phyloP scores from a whole-genome alignment of 2,888 invertebrate species.

The Drosophila lutescens region DNA sequence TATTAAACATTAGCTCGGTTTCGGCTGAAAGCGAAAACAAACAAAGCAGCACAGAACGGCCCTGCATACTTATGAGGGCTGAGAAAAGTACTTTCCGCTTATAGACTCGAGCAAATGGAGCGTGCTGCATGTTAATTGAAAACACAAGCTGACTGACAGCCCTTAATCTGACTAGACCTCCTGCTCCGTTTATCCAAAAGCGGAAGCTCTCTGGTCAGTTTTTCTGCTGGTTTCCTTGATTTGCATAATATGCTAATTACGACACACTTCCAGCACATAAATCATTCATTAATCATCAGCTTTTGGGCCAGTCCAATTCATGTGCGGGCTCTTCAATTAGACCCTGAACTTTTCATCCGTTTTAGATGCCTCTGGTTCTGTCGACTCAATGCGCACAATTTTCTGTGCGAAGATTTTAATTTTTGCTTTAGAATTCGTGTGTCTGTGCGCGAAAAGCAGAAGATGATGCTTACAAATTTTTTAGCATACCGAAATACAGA shows the following conservation, averaged over 20 bases:
- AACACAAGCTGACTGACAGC: conserved; percentile 45
- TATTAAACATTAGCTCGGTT: conserved; percentile 49
- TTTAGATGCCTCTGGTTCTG: conserved; percentile 19
- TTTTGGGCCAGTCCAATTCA: conserved; percentile 30
- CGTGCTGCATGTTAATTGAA: conserved; percentile 56
- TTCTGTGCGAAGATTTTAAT: conserved; percentile 53
- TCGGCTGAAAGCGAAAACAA: conserved; percentile 19
- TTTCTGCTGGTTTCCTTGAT: conserved; percentile 45
- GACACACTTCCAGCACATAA: conserved; percentile 52
- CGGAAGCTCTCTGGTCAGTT: conserved; percentile 23
- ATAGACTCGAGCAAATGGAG: conserved; percentile 51
- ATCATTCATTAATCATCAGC: conserved; percentile 58
- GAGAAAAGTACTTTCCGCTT: conserved; percentile 25
- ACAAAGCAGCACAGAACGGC: conserved; percentile 27
- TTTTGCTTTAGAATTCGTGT: conserved; percentile 32
- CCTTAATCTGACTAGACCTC: conserved; percentile 30
- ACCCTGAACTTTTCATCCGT: conserved; percentile 37
- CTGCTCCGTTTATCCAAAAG: conserved; percentile 10
- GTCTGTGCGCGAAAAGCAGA: conserved; percentile 8
- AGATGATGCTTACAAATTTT: conserved; percentile 49
- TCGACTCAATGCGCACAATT: conserved; percentile 52
- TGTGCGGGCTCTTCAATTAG: conserved; percentile 44
- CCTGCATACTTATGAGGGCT: conserved; percentile 60
- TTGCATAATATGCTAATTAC: conserved; percentile 72
- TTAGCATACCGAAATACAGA: background rate